Base-by-base conservation (phyloP, 2,888 invertebrate genomes). In the Unio pictorum region DNA sequence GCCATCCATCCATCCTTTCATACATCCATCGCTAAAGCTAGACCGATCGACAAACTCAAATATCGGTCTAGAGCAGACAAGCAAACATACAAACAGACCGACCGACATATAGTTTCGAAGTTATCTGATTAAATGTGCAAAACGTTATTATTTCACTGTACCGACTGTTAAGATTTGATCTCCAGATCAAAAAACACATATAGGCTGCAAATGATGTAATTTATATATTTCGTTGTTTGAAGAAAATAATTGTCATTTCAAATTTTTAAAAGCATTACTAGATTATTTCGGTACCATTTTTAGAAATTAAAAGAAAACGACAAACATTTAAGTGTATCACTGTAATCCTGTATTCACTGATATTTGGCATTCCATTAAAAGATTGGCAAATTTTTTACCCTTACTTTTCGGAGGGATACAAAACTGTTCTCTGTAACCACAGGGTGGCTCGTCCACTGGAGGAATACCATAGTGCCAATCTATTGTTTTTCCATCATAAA, bases 351-450 rank as follows among this genome's bases (percentile, higher is more conserved):
- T 45, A 45, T 45, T 45, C 45, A 45, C 45, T 45, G 45, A 1
- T 45, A 3, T 11, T 15, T 45, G 45, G 15, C 11, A 45, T 11
- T 45, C 11, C 11, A 45, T 15, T 15, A 45, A 45, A 45, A 45
- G 1, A 45, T 45, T 3, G 45, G 45, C 15, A 3, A 45, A 11
- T 3, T 45, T 45, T 45, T 45, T 15, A 28, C 17, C 72, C 82
- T 72, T 75, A 86, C 86, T 81, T 73, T 80, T 81, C 8, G 78
- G 69, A 8, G 81, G 77, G 54, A 95, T 94, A 90, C 97, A 97
- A 89, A 95, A 95, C 91, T 96, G 95, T 67, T 95, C 95, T 56
- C 93, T 92, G 90, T 96, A 97, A n/a, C 97, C 97, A 90, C 97
- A 97, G 45, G 92, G 92, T 1, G 97, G 97, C 84, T 95, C 95